Evolutionary conservation across 1,140 invertebrate genomes (phyloP).

Genomic region (Ceratosolen solmsi): DNA sequence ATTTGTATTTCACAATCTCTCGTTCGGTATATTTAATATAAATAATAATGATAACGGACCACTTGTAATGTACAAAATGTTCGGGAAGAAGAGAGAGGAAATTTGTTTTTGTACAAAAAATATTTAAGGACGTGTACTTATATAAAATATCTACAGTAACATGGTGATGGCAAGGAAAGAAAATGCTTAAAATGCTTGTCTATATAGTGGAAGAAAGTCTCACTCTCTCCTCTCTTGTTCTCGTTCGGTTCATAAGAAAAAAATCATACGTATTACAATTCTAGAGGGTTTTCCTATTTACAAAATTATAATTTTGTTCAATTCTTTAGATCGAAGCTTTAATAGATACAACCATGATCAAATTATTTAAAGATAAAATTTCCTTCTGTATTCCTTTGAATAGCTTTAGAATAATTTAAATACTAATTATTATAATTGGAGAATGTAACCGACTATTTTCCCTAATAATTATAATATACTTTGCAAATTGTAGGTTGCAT

Average conservation of each 20-base stretch:
- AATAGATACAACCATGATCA: conserved; percentile 3
- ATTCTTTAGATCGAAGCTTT: not conserved
- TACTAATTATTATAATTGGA: too few relatives aligned
- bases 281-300: conserved; percentile 22
- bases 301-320: conserved; percentile 4
- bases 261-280: not conserved
- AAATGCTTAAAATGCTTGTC: conserved; percentile 45
- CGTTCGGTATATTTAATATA: conserved; percentile 66
- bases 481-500: too few relatives aligned
- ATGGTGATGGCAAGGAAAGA: not conserved
- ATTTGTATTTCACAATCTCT: conserved; percentile 25
- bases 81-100: conserved; percentile 19
- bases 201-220: conserved; percentile 34
- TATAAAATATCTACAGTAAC: conserved; percentile 38
- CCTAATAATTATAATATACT: too few relatives aligned
- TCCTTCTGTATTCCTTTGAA: not conserved
- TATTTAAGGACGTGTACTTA: conserved; percentile 22
- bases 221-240: conserved; percentile 30
- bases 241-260: not conserved
- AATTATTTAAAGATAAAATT: not conserved
- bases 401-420: not conserved
- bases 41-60: conserved; percentile 58
- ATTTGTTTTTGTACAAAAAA: conserved; percentile 28
- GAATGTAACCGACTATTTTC: too few relatives aligned
- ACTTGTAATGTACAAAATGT: conserved; percentile 11